Evolutionary conservation across 2,797 vertebrate species (phyloP).

Genomic region (Xerus rutilus): DNA sequence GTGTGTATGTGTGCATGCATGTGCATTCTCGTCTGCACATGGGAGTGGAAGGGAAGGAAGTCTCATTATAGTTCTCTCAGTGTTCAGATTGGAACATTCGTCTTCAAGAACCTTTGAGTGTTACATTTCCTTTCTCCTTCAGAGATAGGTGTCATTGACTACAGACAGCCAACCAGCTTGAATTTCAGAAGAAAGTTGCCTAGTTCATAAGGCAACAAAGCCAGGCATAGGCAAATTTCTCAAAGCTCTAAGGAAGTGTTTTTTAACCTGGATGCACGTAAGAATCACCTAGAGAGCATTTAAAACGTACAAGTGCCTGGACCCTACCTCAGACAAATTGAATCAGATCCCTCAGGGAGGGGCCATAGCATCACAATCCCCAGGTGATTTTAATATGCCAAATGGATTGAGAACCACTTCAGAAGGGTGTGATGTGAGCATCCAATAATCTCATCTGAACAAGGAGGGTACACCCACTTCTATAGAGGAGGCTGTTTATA

Average conservation of each 20-base stretch:
- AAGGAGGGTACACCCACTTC: background rate
- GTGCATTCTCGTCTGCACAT: background rate
- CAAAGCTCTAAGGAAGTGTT: background rate
- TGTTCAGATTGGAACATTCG: background rate
- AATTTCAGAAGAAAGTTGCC: conserved; percentile 51
- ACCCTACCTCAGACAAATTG: background rate
- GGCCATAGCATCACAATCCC: background rate
- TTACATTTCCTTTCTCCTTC: background rate
- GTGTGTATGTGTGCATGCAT: background rate
- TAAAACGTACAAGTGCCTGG: background rate
- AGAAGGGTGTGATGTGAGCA: background rate
- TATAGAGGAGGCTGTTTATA: conserved; percentile 28
- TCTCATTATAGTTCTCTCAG: background rate
- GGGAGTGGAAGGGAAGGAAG: background rate
- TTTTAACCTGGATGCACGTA: background rate
- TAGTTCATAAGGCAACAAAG: background rate
- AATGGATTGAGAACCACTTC: background rate
- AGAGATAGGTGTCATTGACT: background rate
- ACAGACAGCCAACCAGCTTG: background rate
- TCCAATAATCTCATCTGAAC: background rate
- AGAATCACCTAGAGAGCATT: background rate
- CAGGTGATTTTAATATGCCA: background rate
- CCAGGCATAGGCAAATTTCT: background rate
- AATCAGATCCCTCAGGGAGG: background rate
- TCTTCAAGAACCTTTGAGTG: background rate